Evolutionary conservation across 2,888 invertebrate genomes (phyloP).

Genomic region (Holacanthella duospinosa): DNA sequence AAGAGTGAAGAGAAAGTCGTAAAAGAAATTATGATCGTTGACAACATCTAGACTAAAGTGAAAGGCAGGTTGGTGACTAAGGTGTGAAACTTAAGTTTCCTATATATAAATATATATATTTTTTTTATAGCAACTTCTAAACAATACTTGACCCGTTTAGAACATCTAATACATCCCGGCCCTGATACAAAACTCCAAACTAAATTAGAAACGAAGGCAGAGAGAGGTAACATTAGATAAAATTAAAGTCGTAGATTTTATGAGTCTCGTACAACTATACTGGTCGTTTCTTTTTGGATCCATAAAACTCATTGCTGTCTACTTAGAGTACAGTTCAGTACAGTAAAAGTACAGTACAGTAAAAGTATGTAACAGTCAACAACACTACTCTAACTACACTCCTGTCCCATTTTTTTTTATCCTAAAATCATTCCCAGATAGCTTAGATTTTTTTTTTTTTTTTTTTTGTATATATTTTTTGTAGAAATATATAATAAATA

Average conservation of each 20-base stretch:
- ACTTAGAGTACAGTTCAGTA: background rate
- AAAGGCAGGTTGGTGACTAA: background rate
- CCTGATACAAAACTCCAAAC: too few species aligned
- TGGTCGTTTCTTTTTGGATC: slow-evolving; percentile 4
- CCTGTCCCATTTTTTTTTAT: background rate
- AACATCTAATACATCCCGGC: too few species aligned
- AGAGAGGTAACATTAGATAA: slow-evolving; percentile 30
- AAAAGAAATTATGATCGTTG: slow-evolving; percentile 6
- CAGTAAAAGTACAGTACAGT: too few species aligned
- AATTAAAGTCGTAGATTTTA: slow-evolving; percentile 23
- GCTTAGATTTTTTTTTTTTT: background rate
- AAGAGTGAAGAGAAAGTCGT: background rate
- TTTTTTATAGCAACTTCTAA: too few species aligned
- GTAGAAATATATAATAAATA: too few species aligned
- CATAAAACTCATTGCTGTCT: slow-evolving; percentile 1
- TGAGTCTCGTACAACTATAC: too few species aligned
- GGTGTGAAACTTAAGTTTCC: too few species aligned
- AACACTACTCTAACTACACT: too few species aligned
- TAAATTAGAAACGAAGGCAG: slow-evolving; percentile 24
- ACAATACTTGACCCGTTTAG: too few species aligned
- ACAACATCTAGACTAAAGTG: background rate
- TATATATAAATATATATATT: too few species aligned
- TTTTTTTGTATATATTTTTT: too few species aligned
- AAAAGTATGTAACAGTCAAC: too few species aligned
- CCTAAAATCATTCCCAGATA: background rate